A percentile compares a stretch with the other conserved stretches of the same genome.
Evolutionary conservation across 1,140 invertebrate species (phyloP).

Genomic region (Neodiprion pinetum): DNA sequence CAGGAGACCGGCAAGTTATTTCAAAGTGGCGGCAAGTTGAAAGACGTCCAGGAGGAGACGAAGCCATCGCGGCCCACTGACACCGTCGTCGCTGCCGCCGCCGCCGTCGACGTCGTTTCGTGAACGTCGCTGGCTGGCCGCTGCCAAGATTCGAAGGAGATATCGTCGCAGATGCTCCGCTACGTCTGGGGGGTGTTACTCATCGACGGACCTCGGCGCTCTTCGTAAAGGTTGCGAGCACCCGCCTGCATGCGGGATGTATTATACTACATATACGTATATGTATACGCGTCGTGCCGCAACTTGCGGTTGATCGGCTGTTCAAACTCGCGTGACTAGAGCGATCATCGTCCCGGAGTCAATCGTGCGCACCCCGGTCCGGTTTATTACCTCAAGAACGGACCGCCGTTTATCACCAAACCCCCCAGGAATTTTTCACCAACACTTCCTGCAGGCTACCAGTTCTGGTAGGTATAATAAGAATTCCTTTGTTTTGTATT

Average conservation of each 20-base stretch:
- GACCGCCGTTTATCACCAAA: neutral
- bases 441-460: neutral
- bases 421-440: neutral
- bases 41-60: neutral
- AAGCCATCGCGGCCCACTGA: neutral
- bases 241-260: neutral
- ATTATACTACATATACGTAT: neutral
- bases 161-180: neutral
- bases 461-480: neutral
- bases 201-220: neutral
- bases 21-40: conserved; percentile 4
- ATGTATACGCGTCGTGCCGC: neutral
- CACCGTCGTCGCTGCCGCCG: conserved; percentile 1
- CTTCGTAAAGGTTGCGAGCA: neutral
- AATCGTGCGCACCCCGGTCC: neutral
- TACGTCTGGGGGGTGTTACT: neutral
- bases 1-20: neutral
- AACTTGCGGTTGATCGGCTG: neutral
- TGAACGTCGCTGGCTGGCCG: neutral
- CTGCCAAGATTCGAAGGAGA: conserved; percentile 1
- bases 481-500: neutral
- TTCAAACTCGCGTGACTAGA: neutral
- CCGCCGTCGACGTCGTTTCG: neutral
- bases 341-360: neutral
- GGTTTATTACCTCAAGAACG: neutral